Evolutionary conservation across 2,113 vertebrate species (phyloP), one percentile per base, ranked within the genome.

Genomic region (Nothocercus nigrocapillus): DNA sequence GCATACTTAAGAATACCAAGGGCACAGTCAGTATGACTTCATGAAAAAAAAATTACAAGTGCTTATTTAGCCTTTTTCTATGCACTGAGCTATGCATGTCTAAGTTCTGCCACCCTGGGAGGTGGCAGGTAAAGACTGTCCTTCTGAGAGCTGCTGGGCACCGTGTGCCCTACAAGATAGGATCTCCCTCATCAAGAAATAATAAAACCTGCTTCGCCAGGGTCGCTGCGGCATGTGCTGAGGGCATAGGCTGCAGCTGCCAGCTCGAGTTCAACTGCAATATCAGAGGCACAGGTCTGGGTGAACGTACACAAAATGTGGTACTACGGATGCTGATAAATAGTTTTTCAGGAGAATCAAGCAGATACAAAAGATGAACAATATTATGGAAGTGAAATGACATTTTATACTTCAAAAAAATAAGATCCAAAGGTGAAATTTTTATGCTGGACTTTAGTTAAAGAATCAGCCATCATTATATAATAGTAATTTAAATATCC

Each of bases 381-480:
- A 30, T 74, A 90, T 53, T 78, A 70, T 63, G 69, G 85, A 95
- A 90, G 88, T 78, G 68, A 95, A 95, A 94, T 49, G 34, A 36
- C 83, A 75, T 76, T 96, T 95, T 89, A 38, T 81, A 95, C 88
- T 96, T 91, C 72, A 96, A 61, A 89, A 75, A 42, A 66, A 51
- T 21, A 78, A 34, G 49, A 96, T 72, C 64, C 40, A 72, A 89
- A 96, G 89, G 79, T 78, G 67, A 94, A 72, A 88, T 94, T 96
- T 94, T 90, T 88, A 80, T 86, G 94, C 86, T 90, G 68, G 85
- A 95, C 85, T 95, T 96, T 24, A 96, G 93, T 79, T 91, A 74
- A 90, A 78, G 82, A 89, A 72, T 96, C 94, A 97, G 91, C 96
- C 96, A 97, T 82, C 90, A 85, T 88, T 96, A 97, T 90, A 94